Evolutionary conservation across 2,113 vertebrate genomes (phyloP).

Genomic region (Pseudolaguvia tuberculata): DNA sequence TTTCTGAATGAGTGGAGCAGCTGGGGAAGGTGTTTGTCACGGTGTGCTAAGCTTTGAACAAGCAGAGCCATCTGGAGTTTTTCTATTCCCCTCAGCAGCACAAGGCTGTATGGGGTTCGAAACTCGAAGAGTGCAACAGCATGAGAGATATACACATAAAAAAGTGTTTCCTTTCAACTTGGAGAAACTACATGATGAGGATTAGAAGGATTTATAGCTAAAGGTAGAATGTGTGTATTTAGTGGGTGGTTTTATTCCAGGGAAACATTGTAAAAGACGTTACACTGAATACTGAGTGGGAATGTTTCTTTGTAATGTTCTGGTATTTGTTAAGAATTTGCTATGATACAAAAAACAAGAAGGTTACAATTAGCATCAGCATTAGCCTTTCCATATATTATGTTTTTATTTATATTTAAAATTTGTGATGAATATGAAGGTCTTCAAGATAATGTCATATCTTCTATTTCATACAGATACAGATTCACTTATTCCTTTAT

Average conservation of each 20-base stretch:
- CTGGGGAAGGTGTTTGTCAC: conserved; percentile 48
- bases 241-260: conserved; percentile 29
- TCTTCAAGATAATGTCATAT: no score
- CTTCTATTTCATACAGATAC: no score
- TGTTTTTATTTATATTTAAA: no score
- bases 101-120: conserved; percentile 31
- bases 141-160: conserved; percentile 9
- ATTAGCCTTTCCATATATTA: no score
- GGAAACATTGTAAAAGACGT: conserved; percentile 26
- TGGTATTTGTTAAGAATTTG: neutral
- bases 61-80: conserved; percentile 50
- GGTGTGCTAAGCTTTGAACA: conserved; percentile 49
- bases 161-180: conserved; percentile 26
- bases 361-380: no score
- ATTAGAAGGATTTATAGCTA: conserved; percentile 41
- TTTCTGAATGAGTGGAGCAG: conserved; percentile 46
- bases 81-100: conserved; percentile 42
- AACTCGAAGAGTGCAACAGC: conserved; percentile 36
- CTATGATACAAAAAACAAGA: no score
- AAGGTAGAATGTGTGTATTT: conserved; percentile 32
- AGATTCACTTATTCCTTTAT: no score
- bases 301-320: conserved; percentile 7
- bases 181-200: conserved; percentile 39
- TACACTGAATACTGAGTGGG: conserved; percentile 15
- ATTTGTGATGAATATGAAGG: no score